Evolutionary conservation across 2,113 vertebrate genomes (phyloP).

Genomic region (Epinephelus fuscoguttatus): DNA sequence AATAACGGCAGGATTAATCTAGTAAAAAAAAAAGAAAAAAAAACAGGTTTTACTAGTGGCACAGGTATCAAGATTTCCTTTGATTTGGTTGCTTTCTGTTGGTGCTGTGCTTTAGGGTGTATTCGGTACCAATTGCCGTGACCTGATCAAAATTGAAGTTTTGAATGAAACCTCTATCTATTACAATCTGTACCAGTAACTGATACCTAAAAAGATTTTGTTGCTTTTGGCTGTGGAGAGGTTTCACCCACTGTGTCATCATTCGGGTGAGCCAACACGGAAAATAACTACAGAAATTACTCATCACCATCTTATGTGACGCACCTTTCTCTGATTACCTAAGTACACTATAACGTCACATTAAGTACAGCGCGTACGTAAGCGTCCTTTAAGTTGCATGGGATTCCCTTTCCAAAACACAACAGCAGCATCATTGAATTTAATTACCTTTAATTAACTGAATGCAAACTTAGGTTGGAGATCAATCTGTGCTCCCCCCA

Average conservation of each 20-base stretch:
- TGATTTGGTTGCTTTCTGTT: slow-evolving; percentile 6
- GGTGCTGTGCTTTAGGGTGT: slow-evolving; percentile 3
- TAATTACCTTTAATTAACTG: neutral
- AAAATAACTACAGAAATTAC: slow-evolving; percentile 77
- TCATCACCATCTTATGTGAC: slow-evolving; percentile 69
- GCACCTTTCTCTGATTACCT: slow-evolving; percentile 70
- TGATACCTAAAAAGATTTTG: slow-evolving; percentile 6
- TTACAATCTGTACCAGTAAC: neutral
- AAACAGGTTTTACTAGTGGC: slow-evolving; percentile 22
- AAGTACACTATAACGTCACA: slow-evolving; percentile 28
- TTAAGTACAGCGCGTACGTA: neutral
- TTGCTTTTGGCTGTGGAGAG: slow-evolving; percentile 32
- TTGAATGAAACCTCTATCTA: neutral
- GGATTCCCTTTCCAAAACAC: slow-evolving; percentile 13
- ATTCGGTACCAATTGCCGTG: neutral
- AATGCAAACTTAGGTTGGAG: neutral
- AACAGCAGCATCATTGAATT: slow-evolving; percentile 7
- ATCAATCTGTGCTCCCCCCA: neutral
- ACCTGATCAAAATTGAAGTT: slow-evolving; percentile 6
- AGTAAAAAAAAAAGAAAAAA: neutral
- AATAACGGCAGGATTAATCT: slow-evolving; percentile 52
- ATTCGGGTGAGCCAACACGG: slow-evolving; percentile 69
- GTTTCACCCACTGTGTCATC: slow-evolving; percentile 68
- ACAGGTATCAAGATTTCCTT: slow-evolving; percentile 33
- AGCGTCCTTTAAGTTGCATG: neutral